These are phyloP conservation scores for Nothobranchius kuhntae DNA, from an alignment of 2,113 vertebrate genomes.

Conservation along the genomic window DNA sequence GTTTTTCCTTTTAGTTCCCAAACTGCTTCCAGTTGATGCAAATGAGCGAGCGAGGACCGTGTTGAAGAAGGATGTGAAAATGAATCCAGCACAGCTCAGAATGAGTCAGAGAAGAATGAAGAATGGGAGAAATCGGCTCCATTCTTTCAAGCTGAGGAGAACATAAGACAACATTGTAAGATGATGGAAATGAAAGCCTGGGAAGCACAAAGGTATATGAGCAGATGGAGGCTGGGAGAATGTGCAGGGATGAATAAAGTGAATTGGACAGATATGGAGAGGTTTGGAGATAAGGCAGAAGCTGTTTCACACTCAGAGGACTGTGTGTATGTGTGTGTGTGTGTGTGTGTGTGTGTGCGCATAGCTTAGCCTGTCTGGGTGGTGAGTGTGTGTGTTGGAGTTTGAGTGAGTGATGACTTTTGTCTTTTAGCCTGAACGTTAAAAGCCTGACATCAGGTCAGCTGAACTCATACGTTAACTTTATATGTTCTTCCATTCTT, in stretches of 20 bases:
- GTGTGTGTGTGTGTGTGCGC: background rate
- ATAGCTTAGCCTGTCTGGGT: background rate
- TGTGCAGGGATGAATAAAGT: slow-evolving; percentile 37
- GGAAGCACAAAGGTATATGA: slow-evolving; percentile 39
- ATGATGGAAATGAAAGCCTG: slow-evolving; percentile 42
- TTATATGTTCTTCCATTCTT: slow-evolving; percentile 6
- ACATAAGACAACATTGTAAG: slow-evolving; percentile 14
- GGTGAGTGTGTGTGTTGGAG: slow-evolving; percentile 13
- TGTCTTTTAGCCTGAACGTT: slow-evolving; percentile 24
- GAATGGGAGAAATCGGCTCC: background rate
- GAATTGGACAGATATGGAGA: slow-evolving; percentile 45
- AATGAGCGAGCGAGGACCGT: background rate
- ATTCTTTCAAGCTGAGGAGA: slow-evolving; percentile 8
- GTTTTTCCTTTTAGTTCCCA: background rate
- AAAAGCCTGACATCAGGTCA: slow-evolving; percentile 34
- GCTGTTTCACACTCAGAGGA: slow-evolving; percentile 37
- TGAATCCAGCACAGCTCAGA: background rate
- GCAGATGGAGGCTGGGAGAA: slow-evolving; percentile 24
- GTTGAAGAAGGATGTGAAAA: background rate
- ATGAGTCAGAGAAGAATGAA: slow-evolving; percentile 33
- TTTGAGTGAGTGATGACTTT: slow-evolving; percentile 28
- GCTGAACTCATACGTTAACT: slow-evolving; percentile 20
- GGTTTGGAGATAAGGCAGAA: slow-evolving; percentile 45
- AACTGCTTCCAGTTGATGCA: background rate
- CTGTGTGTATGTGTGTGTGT: slow-evolving; percentile 22